phyloP scores from a whole-genome alignment of 2,888 invertebrate species.

The Phengaris arion region DNA sequence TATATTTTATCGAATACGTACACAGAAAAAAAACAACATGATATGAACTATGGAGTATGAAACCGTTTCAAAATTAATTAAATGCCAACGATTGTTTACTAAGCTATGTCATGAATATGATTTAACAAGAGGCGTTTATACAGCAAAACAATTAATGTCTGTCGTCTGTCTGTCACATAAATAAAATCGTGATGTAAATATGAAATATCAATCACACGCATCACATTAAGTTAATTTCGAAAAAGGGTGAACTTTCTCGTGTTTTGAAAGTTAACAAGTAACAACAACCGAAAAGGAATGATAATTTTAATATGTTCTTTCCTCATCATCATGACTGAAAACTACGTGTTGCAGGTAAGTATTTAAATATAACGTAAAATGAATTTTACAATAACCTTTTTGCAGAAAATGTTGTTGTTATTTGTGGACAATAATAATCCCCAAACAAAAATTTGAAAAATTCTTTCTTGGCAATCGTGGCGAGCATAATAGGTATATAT shows the following conservation, averaged over 20 bases:
- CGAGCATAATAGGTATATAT: no score
- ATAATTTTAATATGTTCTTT: background rate
- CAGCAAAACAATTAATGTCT: conserved; percentile 12
- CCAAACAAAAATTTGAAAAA: no score
- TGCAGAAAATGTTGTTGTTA: no score
- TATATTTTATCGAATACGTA: no score
- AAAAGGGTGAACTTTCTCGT: conserved; percentile 25
- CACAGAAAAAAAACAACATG: background rate
- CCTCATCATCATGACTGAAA: conserved; percentile 8
- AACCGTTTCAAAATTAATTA: background rate
- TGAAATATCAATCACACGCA: conserved; percentile 22
- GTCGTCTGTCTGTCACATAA: conserved; percentile 20
- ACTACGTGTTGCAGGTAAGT: background rate
- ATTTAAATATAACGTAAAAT: no score
- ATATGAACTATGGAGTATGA: background rate
- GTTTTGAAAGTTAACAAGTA: conserved; percentile 8
- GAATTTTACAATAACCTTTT: no score
- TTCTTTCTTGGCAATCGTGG: no score
- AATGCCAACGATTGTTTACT: background rate
- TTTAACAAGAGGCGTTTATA: background rate
- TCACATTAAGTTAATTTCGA: conserved; percentile 19
- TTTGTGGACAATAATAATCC: no score
- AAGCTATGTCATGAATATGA: background rate
- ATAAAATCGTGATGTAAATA: conserved; percentile 17
- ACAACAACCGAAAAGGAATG: background rate